phyloP scores from a whole-genome alignment of 2,797 vertebrate species.

The Antennarius maculatus region DNA sequence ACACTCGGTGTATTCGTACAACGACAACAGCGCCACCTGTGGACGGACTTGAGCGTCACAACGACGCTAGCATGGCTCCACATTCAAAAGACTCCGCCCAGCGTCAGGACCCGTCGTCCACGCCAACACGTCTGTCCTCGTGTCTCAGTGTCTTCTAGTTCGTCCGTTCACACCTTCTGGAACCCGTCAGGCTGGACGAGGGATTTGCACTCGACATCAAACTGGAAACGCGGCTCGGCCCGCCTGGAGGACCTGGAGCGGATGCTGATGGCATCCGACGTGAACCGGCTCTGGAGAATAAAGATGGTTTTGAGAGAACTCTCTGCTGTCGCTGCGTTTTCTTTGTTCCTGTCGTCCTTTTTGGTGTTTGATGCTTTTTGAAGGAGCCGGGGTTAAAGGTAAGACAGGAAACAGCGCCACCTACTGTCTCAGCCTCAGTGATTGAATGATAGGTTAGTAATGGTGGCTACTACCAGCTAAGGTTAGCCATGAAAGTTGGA shows the following conservation, averaged over 20 bases:
- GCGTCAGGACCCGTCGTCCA: conserved; percentile 47
- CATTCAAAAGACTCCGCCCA: conserved; percentile 27
- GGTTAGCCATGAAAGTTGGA: too few relatives aligned
- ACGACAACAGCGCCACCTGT: background rate
- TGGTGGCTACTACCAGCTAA: too few relatives aligned
- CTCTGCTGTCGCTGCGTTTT: conserved; percentile 1
- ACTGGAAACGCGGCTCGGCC: conserved; percentile 39
- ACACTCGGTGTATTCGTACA: background rate
- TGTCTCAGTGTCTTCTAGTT: conserved; percentile 54
- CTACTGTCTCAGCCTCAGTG: too few relatives aligned
- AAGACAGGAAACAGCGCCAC: too few relatives aligned
- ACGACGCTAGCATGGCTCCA: conserved; percentile 31
- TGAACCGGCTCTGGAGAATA: conserved; percentile 82
- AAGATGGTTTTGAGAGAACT: conserved; percentile 81
- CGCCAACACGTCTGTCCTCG: conserved; percentile 57
- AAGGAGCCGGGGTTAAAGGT: too few relatives aligned
- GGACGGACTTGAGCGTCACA: conserved; percentile 16
- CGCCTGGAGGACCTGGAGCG: conserved; percentile 50
- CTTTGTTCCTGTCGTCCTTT: background rate
- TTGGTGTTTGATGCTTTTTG: too few relatives aligned
- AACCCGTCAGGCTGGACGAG: conserved; percentile 20
- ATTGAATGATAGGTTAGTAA: too few relatives aligned
- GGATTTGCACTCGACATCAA: conserved; percentile 56
- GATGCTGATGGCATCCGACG: conserved; percentile 73
- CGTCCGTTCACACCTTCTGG: conserved; percentile 48